Base-by-base conservation (phyloP, 2,888 invertebrate species). In the Tricholauxania praeusta region DNA sequence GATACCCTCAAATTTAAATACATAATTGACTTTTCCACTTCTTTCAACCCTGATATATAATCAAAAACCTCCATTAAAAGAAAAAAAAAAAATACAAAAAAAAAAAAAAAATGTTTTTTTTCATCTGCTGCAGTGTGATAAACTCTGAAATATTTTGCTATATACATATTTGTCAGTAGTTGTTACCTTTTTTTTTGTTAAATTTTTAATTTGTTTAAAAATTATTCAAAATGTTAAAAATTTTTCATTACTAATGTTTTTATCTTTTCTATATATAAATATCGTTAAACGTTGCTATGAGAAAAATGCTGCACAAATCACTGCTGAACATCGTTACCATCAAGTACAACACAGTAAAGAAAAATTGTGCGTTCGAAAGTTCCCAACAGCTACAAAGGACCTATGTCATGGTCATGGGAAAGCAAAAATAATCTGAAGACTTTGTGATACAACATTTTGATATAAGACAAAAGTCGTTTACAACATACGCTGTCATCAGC, bases 181-280 rank as follows among this genome's bases (percentile, higher is more conserved):
- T 49, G 59, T 67, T 57, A 57, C 48, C 48, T 22, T 48, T 19
- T 14, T n/a, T 69, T 60, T 62, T 60, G 22, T 32, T 52, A 49
- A 51, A 7, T 59, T 69, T 59, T 60, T 69, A 22, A 22, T 47
- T 32, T 69, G 60, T 60, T 60, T 17, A 49, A 32, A 51, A 14
- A 52, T 69, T 51, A 17, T 28, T 39, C 12, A 32, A 60, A 69
- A 39, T 69, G 51, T 60, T 62, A 60, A 52, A 22, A 39, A 19
- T 53, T n/a, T 28, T 68, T 59, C 49, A 7, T 15, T 52, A 64
- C 69, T 75, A 75, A 72, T 73, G 72, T 70, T 73, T 72, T 72
- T 71, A 49, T 75, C 73, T 73, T 70, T 75, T 75, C 60, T 73
- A 72, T 72, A 70, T 69, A 60, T 47, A 64, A 15, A 22, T 55